Conservation (phyloP, 2,113 vertebrate genomes). For the Puma concolor region DNA sequence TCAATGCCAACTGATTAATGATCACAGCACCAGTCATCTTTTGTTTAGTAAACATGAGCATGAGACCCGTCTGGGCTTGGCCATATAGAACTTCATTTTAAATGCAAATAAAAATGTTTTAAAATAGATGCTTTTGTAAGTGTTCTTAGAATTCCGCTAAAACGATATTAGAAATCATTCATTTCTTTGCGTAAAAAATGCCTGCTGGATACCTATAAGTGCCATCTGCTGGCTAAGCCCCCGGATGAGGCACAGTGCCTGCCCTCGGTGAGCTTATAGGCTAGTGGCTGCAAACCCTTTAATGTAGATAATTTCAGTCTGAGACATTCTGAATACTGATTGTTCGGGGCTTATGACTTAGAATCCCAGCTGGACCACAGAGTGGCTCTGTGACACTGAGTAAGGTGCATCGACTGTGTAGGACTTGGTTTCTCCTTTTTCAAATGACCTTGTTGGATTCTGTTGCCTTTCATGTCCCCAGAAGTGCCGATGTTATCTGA, state of each 20-base stretch:
- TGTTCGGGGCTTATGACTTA: background rate
- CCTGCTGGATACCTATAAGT: too few relatives aligned
- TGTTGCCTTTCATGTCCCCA: background rate
- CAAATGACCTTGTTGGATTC: background rate
- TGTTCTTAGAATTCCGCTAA: background rate
- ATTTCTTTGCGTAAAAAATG: conserved; percentile 12
- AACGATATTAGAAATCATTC: background rate
- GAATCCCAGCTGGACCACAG: background rate
- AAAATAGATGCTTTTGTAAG: conserved; percentile 1
- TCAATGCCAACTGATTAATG: conserved; percentile 87
- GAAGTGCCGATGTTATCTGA: background rate
- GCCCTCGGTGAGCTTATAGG: background rate
- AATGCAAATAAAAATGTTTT: conserved; percentile 67
- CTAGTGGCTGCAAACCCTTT: background rate
- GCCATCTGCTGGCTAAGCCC: background rate
- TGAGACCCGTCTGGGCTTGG: conserved; percentile 77
- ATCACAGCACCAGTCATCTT: conserved; percentile 80
- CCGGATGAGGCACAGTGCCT: rapidly evolving
- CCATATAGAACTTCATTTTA: conserved; percentile 75
- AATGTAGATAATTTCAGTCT: background rate
- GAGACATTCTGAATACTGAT: background rate
- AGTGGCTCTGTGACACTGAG: background rate
- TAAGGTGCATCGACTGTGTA: background rate
- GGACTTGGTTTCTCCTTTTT: background rate
- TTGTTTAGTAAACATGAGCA: conserved; percentile 84